Evolutionary conservation across 2,113 vertebrate genomes (phyloP).

Genomic region (Propithecus coquereli): DNA sequence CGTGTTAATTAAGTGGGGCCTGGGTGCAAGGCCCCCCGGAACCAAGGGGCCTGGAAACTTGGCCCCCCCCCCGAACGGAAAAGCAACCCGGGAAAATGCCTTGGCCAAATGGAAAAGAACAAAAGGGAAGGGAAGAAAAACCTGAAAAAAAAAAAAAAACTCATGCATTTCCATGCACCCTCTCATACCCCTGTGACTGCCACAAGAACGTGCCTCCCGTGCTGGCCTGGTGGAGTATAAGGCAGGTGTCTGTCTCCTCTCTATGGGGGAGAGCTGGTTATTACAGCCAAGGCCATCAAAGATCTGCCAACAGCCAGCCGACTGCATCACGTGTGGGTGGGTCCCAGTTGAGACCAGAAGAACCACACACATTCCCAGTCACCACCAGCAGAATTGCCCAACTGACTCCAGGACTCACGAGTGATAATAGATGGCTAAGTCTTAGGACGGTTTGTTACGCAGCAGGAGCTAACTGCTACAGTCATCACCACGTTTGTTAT

Average conservation of each 20-base stretch:
- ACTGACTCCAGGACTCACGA: not conserved
- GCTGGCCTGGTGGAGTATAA: not conserved
- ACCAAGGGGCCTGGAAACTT: too few relatives aligned
- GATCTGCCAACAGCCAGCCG: too few relatives aligned
- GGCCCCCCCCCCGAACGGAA: too few relatives aligned
- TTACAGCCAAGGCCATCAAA: not conserved
- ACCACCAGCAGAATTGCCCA: not conserved
- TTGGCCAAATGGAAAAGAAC: not conserved
- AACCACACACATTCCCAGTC: too few relatives aligned
- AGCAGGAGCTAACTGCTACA: not conserved
- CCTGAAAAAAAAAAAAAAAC: not conserved
- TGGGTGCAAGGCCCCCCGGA: too few relatives aligned
- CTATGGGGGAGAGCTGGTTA: not conserved
- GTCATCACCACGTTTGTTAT: not conserved
- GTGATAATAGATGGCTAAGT: not conserved
- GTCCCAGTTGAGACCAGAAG: not conserved
- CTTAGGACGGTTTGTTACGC: not conserved
- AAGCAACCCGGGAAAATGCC: too few relatives aligned
- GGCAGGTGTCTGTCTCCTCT: not conserved
- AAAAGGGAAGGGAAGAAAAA: not conserved
- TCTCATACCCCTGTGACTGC: not conserved
- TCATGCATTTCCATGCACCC: not conserved
- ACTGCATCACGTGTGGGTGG: fast-evolving
- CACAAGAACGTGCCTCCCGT: not conserved
- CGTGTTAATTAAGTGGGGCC: not conserved